These are phyloP conservation scores for Apostichopus californicus DNA, from an alignment of 35 echinoderm and acorn worm genomes.

Conservation along the genomic window DNA sequence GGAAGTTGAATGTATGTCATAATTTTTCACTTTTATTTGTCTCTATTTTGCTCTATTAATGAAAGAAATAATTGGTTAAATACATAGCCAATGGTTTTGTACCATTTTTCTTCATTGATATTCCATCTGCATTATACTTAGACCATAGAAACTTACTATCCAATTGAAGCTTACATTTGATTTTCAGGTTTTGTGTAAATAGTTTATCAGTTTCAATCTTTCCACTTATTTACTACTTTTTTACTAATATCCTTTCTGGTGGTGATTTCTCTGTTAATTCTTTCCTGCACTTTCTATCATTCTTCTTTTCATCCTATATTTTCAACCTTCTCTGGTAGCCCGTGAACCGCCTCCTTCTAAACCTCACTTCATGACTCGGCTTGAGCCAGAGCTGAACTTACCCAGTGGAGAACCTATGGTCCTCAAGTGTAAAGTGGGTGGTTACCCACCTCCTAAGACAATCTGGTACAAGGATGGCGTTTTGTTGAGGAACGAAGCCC, in stretches of 20 bases:
- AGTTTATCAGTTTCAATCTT: not conserved
- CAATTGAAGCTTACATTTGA: too few relatives aligned
- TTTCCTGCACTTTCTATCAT: not conserved
- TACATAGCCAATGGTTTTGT: too few relatives aligned
- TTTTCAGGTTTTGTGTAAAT: too few relatives aligned
- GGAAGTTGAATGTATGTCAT: too few relatives aligned
- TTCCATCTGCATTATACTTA: too few relatives aligned
- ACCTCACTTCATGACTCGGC: conserved; percentile 1
- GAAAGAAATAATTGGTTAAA: too few relatives aligned
- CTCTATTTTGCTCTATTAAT: too few relatives aligned
- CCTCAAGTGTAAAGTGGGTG: conserved; percentile 29
- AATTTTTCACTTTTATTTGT: too few relatives aligned
- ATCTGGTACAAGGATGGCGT: conserved; percentile 28
- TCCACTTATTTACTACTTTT: not conserved
- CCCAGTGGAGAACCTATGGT: conserved; percentile 13
- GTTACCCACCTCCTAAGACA: conserved; percentile 24
- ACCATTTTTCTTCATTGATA: too few relatives aligned
- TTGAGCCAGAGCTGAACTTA: conserved; percentile 19
- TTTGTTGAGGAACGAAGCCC: conserved; percentile 6
- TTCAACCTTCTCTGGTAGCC: not conserved
- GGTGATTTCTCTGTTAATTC: not conserved
- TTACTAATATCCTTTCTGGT: not conserved
- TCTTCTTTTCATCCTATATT: not conserved
- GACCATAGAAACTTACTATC: too few relatives aligned
- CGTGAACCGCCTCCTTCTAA: conserved; percentile 28